Evolutionary conservation across 2,113 vertebrate species (phyloP).

Genomic region (Rana temporaria): DNA sequence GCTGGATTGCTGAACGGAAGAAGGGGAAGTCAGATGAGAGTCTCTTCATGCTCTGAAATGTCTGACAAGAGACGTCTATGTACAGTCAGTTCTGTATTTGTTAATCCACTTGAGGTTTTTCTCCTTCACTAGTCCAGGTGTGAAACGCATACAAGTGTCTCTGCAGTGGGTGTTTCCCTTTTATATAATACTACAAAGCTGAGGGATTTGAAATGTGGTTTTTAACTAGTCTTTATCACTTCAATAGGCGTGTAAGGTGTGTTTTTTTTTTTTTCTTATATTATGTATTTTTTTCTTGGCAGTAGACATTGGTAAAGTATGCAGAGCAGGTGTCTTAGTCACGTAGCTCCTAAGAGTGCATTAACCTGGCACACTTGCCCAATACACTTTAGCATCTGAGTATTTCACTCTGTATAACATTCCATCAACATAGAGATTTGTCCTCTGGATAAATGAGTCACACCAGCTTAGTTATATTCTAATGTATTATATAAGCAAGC

Average conservation of each 20-base stretch:
- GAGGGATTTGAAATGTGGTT: conserved; percentile 9
- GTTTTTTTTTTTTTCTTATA: background rate
- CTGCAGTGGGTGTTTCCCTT: conserved; percentile 14
- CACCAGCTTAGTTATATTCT: conserved; percentile 54
- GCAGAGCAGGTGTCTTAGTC: conserved; percentile 59
- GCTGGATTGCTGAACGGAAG: conserved; percentile 63
- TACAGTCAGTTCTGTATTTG: conserved; percentile 59
- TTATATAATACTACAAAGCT: conserved; percentile 42
- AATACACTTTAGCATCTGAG: conserved; percentile 30
- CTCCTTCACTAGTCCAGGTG: conserved; percentile 60
- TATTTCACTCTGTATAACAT: conserved; percentile 55
- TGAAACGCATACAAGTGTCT: conserved; percentile 54
- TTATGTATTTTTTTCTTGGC: conserved; percentile 56
- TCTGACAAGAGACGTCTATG: conserved; percentile 65
- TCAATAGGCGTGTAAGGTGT: conserved; percentile 50
- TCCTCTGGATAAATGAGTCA: conserved; percentile 43
- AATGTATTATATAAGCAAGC: conserved; percentile 29
- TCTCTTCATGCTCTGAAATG: conserved; percentile 61
- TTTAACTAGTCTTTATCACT: conserved; percentile 50
- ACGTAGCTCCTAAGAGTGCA: conserved; percentile 59
- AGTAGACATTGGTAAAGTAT: conserved; percentile 61
- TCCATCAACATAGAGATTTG: conserved; percentile 18
- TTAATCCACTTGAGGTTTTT: conserved; percentile 58
- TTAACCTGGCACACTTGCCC: conserved; percentile 55
- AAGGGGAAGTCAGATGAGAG: conserved; percentile 66